Percentiles rank a stretch among this genome's conserved stretches.
phyloP scores from a whole-genome alignment of 2,797 vertebrate genomes.

The Myotis pilosus region DNA sequence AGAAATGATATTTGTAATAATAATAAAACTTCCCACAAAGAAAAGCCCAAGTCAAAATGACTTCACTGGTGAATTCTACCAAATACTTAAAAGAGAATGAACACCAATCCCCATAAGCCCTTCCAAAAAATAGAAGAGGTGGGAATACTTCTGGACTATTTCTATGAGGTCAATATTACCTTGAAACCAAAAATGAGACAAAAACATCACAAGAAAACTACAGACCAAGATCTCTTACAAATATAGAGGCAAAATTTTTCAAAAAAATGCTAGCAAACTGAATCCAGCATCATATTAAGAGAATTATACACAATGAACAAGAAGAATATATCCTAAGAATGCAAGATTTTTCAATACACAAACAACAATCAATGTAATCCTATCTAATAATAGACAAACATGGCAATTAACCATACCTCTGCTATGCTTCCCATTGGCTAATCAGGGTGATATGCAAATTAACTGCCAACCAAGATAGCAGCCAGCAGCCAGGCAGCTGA shows the following conservation, averaged over 20 bases:
- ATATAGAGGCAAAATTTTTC: not conserved
- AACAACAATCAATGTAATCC: not conserved
- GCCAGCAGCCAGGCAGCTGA: no score
- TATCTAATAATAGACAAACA: no score
- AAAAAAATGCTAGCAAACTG: constrained; percentile 8
- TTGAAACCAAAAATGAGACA: not conserved
- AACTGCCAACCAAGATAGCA: no score
- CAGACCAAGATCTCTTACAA: not conserved
- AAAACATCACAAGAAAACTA: not conserved
- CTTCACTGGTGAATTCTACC: constrained; percentile 7
- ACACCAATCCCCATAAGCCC: not conserved
- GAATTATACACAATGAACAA: not conserved
- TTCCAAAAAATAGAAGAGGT: not conserved
- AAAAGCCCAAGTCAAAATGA: not conserved
- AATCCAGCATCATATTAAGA: not conserved
- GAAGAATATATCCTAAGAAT: not conserved
- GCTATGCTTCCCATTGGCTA: no score
- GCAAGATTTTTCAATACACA: not conserved
- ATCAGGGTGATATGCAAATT: no score
- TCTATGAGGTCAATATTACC: not conserved
- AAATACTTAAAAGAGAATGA: not conserved
- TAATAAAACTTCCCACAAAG: not conserved
- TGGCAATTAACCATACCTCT: no score
- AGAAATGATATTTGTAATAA: not conserved
- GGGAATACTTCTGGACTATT: not conserved